A percentile compares a stretch with the other conserved stretches of the same genome.
phyloP scores from a whole-genome alignment of 2,888 invertebrate species.

The Norana najaformis region DNA sequence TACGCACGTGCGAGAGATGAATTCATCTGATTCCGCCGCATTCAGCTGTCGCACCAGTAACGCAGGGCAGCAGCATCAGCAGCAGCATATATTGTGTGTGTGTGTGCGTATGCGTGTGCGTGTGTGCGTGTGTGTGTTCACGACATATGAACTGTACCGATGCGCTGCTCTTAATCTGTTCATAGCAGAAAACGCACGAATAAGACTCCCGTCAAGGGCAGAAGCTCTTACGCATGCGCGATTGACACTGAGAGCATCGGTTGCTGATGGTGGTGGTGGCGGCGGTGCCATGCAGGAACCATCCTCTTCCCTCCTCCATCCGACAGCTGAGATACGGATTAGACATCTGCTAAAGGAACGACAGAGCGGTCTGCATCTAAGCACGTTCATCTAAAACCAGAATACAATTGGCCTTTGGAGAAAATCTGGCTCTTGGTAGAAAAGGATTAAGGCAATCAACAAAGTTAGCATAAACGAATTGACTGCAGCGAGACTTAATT shows the following conservation, averaged over 20 bases:
- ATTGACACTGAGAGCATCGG: not conserved
- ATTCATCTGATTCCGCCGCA: not conserved
- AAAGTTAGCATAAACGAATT: not conserved
- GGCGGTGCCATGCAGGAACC: not conserved
- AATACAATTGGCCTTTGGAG: not conserved
- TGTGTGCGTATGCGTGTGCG: not conserved
- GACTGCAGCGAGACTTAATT: not conserved
- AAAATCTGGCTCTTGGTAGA: not conserved
- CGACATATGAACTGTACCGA: not conserved
- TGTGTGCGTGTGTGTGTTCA: not conserved
- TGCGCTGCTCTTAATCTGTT: not conserved
- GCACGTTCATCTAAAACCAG: not conserved
- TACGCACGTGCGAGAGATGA: not conserved
- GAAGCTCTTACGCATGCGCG: constrained; percentile 2
- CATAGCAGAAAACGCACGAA: not conserved
- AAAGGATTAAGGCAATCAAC: not conserved
- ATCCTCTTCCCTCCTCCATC: too few relatives aligned
- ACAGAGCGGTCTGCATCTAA: not conserved
- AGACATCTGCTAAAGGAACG: not conserved
- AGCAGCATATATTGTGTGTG: not conserved
- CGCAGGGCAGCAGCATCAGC: not conserved
- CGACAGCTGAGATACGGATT: not conserved
- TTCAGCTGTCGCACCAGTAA: not conserved
- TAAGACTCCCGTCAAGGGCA: not conserved
- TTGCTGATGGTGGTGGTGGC: not conserved